Conservation (phyloP, 1,140 invertebrate genomes). For the Colletes gigas region DNA sequence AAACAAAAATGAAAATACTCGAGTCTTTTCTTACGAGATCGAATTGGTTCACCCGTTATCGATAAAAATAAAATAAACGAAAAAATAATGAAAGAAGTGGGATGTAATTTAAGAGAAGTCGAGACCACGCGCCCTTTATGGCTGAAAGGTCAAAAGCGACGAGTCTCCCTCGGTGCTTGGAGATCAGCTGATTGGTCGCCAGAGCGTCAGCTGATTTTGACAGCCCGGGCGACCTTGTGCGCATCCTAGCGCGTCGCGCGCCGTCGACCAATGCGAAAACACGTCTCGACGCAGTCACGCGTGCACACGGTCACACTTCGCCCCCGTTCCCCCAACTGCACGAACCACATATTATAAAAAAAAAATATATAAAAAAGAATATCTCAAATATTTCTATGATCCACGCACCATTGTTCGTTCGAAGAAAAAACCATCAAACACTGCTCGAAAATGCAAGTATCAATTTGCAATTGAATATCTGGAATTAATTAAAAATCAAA, state of each 20-base stretch:
- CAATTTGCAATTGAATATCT: too few species aligned
- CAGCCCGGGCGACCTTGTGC: conserved; percentile 66
- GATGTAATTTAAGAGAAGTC: neutral
- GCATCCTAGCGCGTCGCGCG: conserved; percentile 43
- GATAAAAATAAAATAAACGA: too few species aligned
- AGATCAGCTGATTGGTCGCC: conserved; percentile 64
- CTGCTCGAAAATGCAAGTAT: too few species aligned
- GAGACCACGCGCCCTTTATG: neutral
- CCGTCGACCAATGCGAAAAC: conserved; percentile 32
- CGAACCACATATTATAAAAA: neutral
- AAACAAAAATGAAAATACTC: too few species aligned
- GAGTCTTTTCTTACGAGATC: too few species aligned
- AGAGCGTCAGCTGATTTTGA: conserved; percentile 71
- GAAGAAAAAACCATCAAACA: too few species aligned
- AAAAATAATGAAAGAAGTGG: too few species aligned
- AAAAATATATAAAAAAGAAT: neutral
- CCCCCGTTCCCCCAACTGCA: neutral
- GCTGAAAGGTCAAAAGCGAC: neutral
- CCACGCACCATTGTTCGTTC: too few species aligned
- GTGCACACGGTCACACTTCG: neutral
- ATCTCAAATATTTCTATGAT: too few species aligned
- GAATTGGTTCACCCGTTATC: too few species aligned
- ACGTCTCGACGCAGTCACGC: conserved; percentile 15
- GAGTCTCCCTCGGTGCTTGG: conserved; percentile 34
- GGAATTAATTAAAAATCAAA: too few species aligned